Evolutionary conservation across 92 coral and sea anemone genomes (phyloP), one percentile per base, ranked within the genome.

Genomic region (Pocillopora grandis): DNA sequence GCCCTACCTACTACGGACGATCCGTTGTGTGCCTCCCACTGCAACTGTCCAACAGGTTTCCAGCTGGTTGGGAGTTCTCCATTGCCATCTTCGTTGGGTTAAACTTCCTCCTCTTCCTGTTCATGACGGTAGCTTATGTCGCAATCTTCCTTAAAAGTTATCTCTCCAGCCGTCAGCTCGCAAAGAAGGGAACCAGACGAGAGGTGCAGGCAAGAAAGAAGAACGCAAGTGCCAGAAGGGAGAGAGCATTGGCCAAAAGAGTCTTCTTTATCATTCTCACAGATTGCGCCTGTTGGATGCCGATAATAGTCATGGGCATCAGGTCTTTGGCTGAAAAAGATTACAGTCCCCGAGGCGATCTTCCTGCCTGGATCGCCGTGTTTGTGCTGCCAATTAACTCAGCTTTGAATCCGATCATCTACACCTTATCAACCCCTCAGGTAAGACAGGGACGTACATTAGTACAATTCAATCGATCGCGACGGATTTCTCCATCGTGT

Each of bases 311-410:
- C 6, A 1, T 72, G 17, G 76, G 76, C 6, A 48, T 72, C n/a
- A 72, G 12, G 76, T 72, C 76, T 12, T 21, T 72, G 5, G 27
- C n/a, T 9, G 76, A 72, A 3, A 19, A 48, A 3, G n/a, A 9
- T 13, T n/a, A 7, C n/a, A 13, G 1, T 16, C 60, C 11, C 55
- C 1, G 59, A 2, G 76, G 60, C 1, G 60, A 72, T 31, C 60
- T 72, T 1, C 52, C 76, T 16, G 76, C 52, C 19, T 72, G 76
- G 76, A 72, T 72, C 5, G 76, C 76, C 2, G 76, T 72, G 27
- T 72, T 72, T 13, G 76, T 49, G 13, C 58, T 72, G 1, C 76
- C 76, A 2, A 18, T 72, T 13, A 72, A 72, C 76, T 35, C 76
- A 42, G 76, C 76, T 0, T 15, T 72, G 10, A 72, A 72, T 16